Base-by-base conservation (phyloP, 1,140 invertebrate genomes). In the Stenopsyche tienmushanensis region DNA sequence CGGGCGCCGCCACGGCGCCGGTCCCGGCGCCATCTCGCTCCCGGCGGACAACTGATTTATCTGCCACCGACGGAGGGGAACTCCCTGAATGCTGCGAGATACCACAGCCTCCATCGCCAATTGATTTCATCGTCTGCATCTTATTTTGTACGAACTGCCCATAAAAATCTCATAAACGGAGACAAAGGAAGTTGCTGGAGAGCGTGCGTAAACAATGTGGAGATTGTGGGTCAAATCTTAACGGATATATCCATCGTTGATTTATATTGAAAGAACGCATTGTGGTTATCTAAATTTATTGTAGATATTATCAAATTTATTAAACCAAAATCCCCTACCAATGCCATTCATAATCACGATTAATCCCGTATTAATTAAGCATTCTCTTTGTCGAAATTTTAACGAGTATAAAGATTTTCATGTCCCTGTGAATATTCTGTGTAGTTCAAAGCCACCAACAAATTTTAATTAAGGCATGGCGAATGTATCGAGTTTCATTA, bases 401-500 rank as follows among this genome's bases (percentile, higher is more conserved):
- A 57, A 26, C 54, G 34, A 42, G 18, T 20, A 24, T 42, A 57
- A 57, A 39, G 54, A 21, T 39, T 42, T 25, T 59, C 57, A 65
- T 65, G 64, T 58, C 42, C 17, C 15, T 52, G 25, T 15, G 41
- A 50, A 50, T 62, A 49, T 26, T 59, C 42, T 62, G 49, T 55
- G 62, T 39, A 23, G 24, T 62, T 69, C 62, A 69, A 69, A 69
- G 66, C 62, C 52, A 57, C 54, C 64, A 62, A 64, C 63, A 65
- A 62, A 42, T 69, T 69, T 69, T 69, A 69, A 69, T 69, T 69
- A 69, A 69, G 65, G 58, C 63, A 50, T 57, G 15, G 21, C n/a
- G 52, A 65, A 69, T 58, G 67, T 69, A 69, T 69, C 67, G 44
- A 25, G 62, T 69, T 62, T 65, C 67, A 65, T 69, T 64, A 68